Evolutionary conservation across 2,888 invertebrate species (phyloP).

Genomic region (Pantelozetes paolii): DNA sequence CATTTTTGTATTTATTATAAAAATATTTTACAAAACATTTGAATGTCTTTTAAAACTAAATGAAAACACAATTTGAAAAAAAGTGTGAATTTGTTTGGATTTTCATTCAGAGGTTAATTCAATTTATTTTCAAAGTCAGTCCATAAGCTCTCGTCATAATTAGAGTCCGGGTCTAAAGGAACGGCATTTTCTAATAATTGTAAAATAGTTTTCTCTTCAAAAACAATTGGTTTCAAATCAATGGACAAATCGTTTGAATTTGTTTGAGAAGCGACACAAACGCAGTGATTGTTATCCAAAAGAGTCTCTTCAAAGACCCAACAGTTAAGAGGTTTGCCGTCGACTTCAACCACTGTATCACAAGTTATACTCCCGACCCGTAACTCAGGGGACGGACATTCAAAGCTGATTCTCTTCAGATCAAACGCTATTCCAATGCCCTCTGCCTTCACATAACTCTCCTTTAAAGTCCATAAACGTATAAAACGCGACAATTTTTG

Average conservation of each 20-base stretch:
- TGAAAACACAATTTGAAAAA: not conserved
- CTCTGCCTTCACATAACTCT: slow-evolving; percentile 86
- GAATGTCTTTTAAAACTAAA: not conserved
- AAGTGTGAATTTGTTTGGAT: not conserved
- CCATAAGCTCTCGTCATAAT: slow-evolving; percentile 38
- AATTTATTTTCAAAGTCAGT: slow-evolving; percentile 37
- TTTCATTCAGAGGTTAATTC: not conserved
- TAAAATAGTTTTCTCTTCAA: slow-evolving; percentile 38
- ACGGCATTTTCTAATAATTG: slow-evolving; percentile 42
- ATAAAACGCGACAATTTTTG: slow-evolving; percentile 75
- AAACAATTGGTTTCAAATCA: not conserved
- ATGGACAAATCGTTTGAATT: not conserved
- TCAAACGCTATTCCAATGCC: slow-evolving; percentile 78
- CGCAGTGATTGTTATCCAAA: slow-evolving; percentile 69
- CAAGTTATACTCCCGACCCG: slow-evolving; percentile 48
- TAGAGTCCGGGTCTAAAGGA: slow-evolving; percentile 37
- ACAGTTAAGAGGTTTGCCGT: slow-evolving; percentile 58
- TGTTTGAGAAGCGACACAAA: slow-evolving; percentile 63
- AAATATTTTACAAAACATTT: not conserved
- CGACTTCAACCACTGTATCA: slow-evolving; percentile 65
- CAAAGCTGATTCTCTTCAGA: slow-evolving; percentile 71
- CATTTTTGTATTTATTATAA: no score
- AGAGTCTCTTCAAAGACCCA: slow-evolving; percentile 83
- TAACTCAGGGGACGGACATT: slow-evolving; percentile 42
- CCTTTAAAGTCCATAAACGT: slow-evolving; percentile 84